Conservation (phyloP, 1,140 invertebrate genomes). For the Drosophila repletoides region DNA sequence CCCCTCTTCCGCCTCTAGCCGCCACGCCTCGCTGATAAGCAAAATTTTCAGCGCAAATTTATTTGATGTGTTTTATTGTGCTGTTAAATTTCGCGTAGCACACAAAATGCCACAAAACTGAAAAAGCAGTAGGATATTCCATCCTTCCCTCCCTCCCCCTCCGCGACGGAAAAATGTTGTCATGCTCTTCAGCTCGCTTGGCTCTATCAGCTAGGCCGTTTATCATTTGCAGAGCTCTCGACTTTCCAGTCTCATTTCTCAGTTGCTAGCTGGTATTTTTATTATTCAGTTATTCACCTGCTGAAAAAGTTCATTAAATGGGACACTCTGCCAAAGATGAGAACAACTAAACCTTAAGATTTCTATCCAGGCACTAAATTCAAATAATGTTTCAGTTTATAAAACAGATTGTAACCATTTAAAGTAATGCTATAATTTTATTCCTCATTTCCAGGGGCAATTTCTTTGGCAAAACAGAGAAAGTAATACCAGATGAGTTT, state of each 20-base stretch:
- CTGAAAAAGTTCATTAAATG: conserved; percentile 65
- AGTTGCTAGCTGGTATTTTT: conserved; percentile 4
- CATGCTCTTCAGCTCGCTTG: conserved; percentile 42
- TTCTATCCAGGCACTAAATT: conserved; percentile 2
- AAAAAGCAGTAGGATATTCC: not conserved
- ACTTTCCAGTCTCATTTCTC: conserved; percentile 41
- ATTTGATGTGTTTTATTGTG: conserved; percentile 77
- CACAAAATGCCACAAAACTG: conserved; percentile 27
- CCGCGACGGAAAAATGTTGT: conserved; percentile 1
- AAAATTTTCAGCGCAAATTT: conserved; percentile 71
- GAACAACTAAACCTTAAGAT: conserved; percentile 25
- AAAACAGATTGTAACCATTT: conserved; percentile 19
- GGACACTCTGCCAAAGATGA: conserved; percentile 11
- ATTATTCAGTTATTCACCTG: conserved; percentile 23
- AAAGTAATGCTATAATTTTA: conserved; percentile 11
- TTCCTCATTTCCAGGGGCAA: conserved; percentile 12
- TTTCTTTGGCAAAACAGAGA: not conserved
- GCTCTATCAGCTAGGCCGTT: conserved; percentile 65
- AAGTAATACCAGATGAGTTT: not conserved
- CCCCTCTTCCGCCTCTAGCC: not conserved
- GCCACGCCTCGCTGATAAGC: conserved; percentile 66
- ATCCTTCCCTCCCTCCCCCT: not conserved
- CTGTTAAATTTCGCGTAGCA: conserved; percentile 72
- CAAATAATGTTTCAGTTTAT: conserved; percentile 7
- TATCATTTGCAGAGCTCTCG: conserved; percentile 56